Conservation (phyloP, 2,797 vertebrate genomes). For the Enteromius anoplus region DNA sequence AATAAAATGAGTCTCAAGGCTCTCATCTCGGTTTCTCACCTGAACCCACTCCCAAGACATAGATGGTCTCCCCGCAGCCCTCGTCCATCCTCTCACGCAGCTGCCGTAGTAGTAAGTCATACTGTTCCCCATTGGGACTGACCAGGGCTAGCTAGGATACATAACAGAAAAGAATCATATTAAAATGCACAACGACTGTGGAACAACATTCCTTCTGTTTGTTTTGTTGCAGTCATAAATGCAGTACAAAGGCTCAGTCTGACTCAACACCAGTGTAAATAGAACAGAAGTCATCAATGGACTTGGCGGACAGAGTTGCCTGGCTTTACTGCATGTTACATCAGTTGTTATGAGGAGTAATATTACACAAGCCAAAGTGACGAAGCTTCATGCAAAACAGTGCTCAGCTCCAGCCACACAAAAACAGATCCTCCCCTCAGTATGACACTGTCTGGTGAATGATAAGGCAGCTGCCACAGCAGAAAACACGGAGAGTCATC, state of each 20-base stretch:
- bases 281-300: slow-evolving; percentile 10
- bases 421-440: slow-evolving; percentile 5
- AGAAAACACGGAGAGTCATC: slow-evolving; percentile 7
- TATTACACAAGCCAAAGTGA: background rate
- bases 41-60: slow-evolving; percentile 96
- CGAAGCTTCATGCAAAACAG: background rate
- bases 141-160: slow-evolving; percentile 89
- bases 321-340: slow-evolving; percentile 22
- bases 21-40: slow-evolving; percentile 76
- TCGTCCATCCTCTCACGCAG: slow-evolving; percentile 96
- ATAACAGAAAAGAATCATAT: background rate
- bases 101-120: slow-evolving; percentile 92
- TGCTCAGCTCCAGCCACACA: background rate
- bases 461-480: slow-evolving; percentile 9
- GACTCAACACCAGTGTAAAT: slow-evolving; percentile 3
- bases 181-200: background rate
- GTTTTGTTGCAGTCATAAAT: background rate
- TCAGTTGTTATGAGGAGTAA: slow-evolving; percentile 18
- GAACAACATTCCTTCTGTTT: background rate
- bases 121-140: slow-evolving; percentile 95
- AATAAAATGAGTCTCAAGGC: background rate
- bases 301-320: background rate
- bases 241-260: background rate
- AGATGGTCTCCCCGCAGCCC: slow-evolving; percentile 97
- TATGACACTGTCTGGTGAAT: background rate